phyloP scores from a whole-genome alignment of 2,797 vertebrate genomes.

The Girardinus metallicus region DNA sequence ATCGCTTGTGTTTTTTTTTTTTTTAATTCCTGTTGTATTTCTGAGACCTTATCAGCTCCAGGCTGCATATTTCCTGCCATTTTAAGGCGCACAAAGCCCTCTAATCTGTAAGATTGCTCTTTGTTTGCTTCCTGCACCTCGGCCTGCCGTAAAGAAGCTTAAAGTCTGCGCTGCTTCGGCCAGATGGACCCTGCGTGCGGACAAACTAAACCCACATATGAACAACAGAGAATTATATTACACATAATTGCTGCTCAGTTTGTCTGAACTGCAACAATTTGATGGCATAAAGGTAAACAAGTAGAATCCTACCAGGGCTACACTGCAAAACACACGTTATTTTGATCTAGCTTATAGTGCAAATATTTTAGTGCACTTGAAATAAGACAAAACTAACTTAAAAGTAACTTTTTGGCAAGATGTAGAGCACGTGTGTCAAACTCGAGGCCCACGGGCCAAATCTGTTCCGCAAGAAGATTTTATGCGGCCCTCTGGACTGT shows the following conservation, averaged over 20 bases:
- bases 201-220: conserved; percentile 27
- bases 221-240: conserved; percentile 31
- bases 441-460: too few species aligned
- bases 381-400: too few species aligned
- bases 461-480: too few species aligned
- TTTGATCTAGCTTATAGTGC: too few species aligned
- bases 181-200: conserved; percentile 60
- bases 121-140: conserved; percentile 65
- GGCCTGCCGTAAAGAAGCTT: conserved; percentile 66
- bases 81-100: conserved; percentile 48
- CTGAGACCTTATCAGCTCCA: not conserved
- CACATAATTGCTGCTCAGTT: not conserved
- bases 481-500: too few species aligned
- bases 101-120: conserved; percentile 62
- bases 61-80: conserved; percentile 25
- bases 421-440: too few species aligned
- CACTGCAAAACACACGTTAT: too few species aligned
- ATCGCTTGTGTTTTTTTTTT: not conserved
- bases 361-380: too few species aligned
- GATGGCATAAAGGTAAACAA: not conserved
- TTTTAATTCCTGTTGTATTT: not conserved
- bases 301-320: conserved; percentile 12
- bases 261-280: conserved; percentile 28
- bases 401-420: too few species aligned
- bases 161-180: conserved; percentile 56